Evolutionary conservation across 2,113 vertebrate species (phyloP).

Genomic region (Phoxinus phoxinus): DNA sequence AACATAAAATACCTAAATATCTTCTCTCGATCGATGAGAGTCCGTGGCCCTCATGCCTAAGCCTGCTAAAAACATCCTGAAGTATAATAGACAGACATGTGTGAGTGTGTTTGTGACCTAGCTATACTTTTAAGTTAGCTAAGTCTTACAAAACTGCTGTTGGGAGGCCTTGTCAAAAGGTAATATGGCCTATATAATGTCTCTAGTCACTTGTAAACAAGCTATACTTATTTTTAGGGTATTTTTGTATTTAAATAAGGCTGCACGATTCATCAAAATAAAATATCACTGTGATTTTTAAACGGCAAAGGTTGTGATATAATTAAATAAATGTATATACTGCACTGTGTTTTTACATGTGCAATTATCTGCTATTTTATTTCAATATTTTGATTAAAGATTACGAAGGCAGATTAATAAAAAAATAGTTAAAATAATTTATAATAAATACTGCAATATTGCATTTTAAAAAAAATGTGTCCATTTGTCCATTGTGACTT

Average conservation of each 20-base stretch:
- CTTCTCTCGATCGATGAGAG: not conserved
- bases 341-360: not conserved
- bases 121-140: not conserved
- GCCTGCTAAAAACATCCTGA: slow-evolving; percentile 27
- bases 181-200: too few relatives aligned
- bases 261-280: not conserved
- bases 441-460: too few relatives aligned
- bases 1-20: not conserved
- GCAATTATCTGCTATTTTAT: too few relatives aligned
- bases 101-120: not conserved
- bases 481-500: too few relatives aligned
- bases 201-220: not conserved
- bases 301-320: not conserved
- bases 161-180: too few relatives aligned
- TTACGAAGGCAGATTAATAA: too few relatives aligned
- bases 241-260: not conserved
- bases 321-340: too few relatives aligned
- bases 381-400: too few relatives aligned
- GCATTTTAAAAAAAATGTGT: too few relatives aligned
- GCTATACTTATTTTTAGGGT: not conserved
- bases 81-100: not conserved
- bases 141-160: too few relatives aligned
- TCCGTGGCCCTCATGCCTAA: not conserved
- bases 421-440: too few relatives aligned
- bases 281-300: not conserved